phyloP scores from a whole-genome alignment of 2,888 invertebrate species.

The Patella depressa region DNA sequence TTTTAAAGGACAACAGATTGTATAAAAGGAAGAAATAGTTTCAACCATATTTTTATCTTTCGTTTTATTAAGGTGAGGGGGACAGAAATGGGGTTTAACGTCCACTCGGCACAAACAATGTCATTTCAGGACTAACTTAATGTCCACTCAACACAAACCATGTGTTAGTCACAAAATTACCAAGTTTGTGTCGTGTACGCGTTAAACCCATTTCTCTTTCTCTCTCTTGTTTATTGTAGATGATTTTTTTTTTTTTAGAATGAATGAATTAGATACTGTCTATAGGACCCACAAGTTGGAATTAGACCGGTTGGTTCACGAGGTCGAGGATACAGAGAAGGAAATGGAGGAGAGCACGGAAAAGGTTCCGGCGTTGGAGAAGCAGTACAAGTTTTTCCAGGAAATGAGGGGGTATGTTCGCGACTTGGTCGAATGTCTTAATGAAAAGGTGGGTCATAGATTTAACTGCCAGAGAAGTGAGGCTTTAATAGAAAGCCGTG shows the following conservation, averaged over 20 bases:
- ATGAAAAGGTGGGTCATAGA: conserved; percentile 85
- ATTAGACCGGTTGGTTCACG: conserved; percentile 73
- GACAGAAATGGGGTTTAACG: no score
- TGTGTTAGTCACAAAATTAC: no score
- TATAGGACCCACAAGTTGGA: conserved; percentile 75
- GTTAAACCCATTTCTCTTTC: no score
- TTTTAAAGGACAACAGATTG: no score
- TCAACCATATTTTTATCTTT: no score
- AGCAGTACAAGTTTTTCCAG: conserved; percentile 93
- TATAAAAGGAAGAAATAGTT: background rate
- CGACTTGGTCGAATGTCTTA: conserved; percentile 96
- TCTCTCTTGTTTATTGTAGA: no score
- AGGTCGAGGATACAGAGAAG: conserved; percentile 73
- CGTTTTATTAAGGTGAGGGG: no score
- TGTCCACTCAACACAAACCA: no score
- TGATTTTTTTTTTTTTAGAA: conserved; percentile 69
- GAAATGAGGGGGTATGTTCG: conserved; percentile 94
- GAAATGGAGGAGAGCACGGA: conserved; percentile 74
- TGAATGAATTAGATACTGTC: conserved; percentile 77
- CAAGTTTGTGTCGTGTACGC: no score
- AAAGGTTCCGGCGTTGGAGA: conserved; percentile 80
- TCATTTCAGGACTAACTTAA: no score
- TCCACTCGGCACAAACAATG: no score
- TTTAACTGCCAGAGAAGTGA: background rate
- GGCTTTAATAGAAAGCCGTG: background rate